Conservation (phyloP, 2,888 invertebrate species). For the Tachystola acroxantha region DNA sequence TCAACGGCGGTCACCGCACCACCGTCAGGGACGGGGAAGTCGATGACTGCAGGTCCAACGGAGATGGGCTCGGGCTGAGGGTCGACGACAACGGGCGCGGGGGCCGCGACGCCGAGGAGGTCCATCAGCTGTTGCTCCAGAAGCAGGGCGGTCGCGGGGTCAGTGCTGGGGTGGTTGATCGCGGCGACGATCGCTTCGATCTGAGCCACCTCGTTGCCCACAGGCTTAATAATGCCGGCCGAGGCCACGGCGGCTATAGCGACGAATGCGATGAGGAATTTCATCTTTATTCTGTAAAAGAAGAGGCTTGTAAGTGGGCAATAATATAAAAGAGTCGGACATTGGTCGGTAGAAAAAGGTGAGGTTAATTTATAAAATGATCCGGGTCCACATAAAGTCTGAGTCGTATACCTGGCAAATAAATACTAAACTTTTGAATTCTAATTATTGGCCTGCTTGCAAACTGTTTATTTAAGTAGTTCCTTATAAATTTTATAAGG, state of each 20-base stretch:
- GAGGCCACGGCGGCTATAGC: conserved; percentile 39
- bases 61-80: conserved; percentile 14
- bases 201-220: conserved; percentile 14
- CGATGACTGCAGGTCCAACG: conserved; percentile 16
- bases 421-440: too few species aligned
- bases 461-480: too few species aligned
- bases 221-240: conserved; percentile 30
- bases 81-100: conserved; percentile 20
- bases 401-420: too few species aligned
- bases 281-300: conserved; percentile 39
- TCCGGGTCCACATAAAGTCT: too few species aligned
- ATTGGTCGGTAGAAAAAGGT: background rate
- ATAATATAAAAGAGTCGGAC: too few species aligned
- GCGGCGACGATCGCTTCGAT: conserved; percentile 39
- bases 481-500: too few species aligned
- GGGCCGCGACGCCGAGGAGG: conserved; percentile 24
- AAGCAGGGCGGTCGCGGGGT: conserved; percentile 41
- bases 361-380: too few species aligned
- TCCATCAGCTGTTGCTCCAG: conserved; percentile 32
- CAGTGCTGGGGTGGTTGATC: conserved; percentile 45
- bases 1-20: conserved; percentile 18
- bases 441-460: too few species aligned
- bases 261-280: conserved; percentile 45
- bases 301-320: too few species aligned
- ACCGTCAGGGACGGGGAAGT: conserved; percentile 4